Evolutionary conservation across 2,797 vertebrate species (phyloP).

Genomic region (Vireo griseus): DNA sequence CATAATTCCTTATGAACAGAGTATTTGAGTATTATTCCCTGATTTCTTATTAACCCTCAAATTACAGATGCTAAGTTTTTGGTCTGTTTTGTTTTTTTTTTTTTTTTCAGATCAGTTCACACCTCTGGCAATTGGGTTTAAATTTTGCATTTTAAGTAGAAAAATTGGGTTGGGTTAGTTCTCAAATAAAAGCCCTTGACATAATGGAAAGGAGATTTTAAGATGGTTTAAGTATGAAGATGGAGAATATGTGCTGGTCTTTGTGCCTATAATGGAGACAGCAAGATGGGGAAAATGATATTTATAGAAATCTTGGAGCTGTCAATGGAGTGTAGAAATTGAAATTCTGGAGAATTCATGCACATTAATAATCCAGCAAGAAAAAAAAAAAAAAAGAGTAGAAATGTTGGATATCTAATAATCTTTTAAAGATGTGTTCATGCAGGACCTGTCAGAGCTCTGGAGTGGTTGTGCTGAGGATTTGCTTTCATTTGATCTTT

Average conservation of each 20-base stretch:
- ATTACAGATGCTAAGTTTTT: neutral
- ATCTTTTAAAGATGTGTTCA: neutral
- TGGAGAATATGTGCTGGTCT: neutral
- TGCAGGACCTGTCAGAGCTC: neutral
- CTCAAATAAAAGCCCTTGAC: neutral
- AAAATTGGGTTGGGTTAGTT: neutral
- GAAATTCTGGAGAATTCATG: neutral
- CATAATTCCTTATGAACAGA: neutral
- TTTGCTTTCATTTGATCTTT: neutral
- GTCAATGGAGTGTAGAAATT: neutral
- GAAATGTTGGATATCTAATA: neutral
- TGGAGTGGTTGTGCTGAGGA: neutral
- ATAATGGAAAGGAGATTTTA: neutral
- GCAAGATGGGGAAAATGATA: neutral
- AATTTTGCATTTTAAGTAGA: neutral
- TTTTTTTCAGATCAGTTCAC: neutral
- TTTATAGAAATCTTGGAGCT: neutral
- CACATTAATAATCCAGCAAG: neutral
- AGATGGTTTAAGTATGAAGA: neutral
- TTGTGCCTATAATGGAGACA: neutral
- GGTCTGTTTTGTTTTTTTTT: neutral
- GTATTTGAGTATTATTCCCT: neutral
- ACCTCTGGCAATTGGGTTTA: neutral
- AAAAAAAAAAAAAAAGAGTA: neutral
- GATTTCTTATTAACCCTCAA: neutral